Conservation (phyloP, 2,797 vertebrate genomes). For the Syngnathus rostellatus region DNA sequence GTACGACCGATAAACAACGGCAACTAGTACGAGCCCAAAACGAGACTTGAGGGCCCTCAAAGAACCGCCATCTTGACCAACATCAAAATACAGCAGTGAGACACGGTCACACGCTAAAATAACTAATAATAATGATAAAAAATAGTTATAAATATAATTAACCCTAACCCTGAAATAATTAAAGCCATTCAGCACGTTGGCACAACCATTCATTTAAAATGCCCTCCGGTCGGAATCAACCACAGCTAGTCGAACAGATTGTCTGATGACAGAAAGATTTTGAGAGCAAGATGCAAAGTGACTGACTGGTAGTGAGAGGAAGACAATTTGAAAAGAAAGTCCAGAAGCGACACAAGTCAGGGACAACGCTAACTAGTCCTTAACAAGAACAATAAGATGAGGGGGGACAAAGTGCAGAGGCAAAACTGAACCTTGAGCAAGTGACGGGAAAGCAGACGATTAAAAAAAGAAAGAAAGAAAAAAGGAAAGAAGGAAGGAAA, state of each 20-base stretch:
- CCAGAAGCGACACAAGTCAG: not conserved
- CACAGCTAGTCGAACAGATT: not conserved
- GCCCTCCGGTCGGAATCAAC: not conserved
- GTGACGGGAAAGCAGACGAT: not conserved
- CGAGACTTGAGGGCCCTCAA: not conserved
- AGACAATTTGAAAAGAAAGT: not conserved
- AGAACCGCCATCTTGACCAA: not conserved
- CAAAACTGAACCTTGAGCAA: not conserved
- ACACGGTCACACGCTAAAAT: not conserved
- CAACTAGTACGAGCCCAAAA: not conserved
- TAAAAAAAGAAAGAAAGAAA: not conserved
- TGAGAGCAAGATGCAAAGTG: not conserved
- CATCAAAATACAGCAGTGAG: not conserved
- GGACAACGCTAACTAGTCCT: not conserved
- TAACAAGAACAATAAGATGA: not conserved
- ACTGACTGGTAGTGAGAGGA: not conserved
- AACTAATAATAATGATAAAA: too few relatives aligned
- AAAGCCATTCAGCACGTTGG: too few relatives aligned
- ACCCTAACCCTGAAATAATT: too few relatives aligned
- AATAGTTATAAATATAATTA: too few relatives aligned
- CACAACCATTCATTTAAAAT: not conserved
- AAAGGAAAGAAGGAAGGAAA: too few relatives aligned
- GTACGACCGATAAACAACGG: not conserved
- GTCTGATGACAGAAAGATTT: not conserved
- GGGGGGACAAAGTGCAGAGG: not conserved